A percentile compares a stretch with the other conserved stretches of the same genome.
phyloP scores from a whole-genome alignment of 2,888 invertebrate species.

The Cephus sareptanus region DNA sequence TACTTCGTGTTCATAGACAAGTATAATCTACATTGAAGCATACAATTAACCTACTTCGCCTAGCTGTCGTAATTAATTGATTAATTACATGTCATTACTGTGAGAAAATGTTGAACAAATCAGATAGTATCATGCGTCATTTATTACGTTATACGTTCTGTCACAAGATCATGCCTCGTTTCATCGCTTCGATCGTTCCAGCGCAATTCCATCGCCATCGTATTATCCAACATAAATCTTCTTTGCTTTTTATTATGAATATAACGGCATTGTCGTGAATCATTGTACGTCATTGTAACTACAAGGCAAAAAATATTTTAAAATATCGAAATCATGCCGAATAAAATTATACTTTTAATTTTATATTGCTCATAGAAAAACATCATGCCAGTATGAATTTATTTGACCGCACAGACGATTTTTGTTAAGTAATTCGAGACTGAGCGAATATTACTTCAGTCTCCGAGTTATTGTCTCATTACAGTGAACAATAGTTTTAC shows the following conservation, averaged over 20 bases:
- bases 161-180: not conserved
- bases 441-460: not conserved
- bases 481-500: not conserved
- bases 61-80: conserved; percentile 36
- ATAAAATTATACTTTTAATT: not conserved
- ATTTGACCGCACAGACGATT: not conserved
- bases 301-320: not conserved
- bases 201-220: not conserved
- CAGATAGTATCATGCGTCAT: not conserved
- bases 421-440: not conserved
- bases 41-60: conserved; percentile 40
- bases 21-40: conserved; percentile 9
- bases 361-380: not conserved
- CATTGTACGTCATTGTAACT: not conserved
- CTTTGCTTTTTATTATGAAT: not conserved
- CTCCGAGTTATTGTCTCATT: not conserved
- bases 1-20: not conserved
- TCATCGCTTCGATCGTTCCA: not conserved
- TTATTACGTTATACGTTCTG: not conserved
- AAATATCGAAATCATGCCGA: not conserved
- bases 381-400: not conserved
- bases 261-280: not conserved
- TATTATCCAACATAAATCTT: not conserved
- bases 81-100: conserved; percentile 34
- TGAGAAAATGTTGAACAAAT: conserved; percentile 7